Percentiles rank a stretch among this genome's conserved stretches.
Evolutionary conservation across 2,888 invertebrate species (phyloP).

Genomic region (Caenorhabditis sp.): DNA sequence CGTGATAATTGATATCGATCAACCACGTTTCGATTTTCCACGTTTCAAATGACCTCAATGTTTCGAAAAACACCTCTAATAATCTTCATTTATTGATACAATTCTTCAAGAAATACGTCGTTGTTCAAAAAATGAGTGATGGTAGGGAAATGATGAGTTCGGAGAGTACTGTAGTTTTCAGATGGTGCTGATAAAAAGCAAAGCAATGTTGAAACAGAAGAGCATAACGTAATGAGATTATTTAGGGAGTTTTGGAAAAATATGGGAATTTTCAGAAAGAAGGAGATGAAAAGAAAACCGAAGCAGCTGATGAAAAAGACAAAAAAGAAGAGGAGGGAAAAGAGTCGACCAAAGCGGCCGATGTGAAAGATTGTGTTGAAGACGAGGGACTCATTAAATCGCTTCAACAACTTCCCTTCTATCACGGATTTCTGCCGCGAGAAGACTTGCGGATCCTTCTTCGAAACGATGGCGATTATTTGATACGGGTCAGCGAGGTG

Average conservation of each 20-base stretch:
- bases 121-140: not conserved
- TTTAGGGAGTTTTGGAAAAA: no score
- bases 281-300: not conserved
- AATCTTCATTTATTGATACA: not conserved
- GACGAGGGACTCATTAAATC: not conserved
- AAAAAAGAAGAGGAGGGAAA: not conserved
- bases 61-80: no score
- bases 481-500: slow-evolving; percentile 23
- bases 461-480: slow-evolving; percentile 21
- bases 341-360: not conserved
- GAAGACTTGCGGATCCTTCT: slow-evolving; percentile 20
- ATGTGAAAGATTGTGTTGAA: not conserved
- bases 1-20: no score
- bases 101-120: not conserved
- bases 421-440: slow-evolving; percentile 32
- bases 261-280: no score
- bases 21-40: no score
- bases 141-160: not conserved
- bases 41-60: no score
- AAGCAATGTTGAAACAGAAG: no score
- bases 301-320: not conserved
- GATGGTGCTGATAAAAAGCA: no score
- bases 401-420: slow-evolving; percentile 7
- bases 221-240: no score
- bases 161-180: no score